Conservation (phyloP, 1,140 invertebrate species). For the Phymastichus coffea region DNA sequence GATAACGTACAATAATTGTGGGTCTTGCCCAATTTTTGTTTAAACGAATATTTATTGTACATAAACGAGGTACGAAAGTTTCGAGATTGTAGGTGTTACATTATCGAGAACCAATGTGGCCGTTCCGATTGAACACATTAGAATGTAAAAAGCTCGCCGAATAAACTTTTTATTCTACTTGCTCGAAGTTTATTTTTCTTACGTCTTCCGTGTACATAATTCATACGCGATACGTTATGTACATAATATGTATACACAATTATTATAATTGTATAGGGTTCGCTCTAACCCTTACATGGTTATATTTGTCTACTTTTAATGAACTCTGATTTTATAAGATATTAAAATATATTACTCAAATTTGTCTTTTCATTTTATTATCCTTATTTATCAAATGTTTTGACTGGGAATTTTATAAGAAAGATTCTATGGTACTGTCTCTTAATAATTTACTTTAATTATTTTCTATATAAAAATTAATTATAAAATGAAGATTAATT, state of each 20-base stretch:
- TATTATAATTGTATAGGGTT: constrained; percentile 20
- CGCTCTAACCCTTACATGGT: constrained; percentile 20
- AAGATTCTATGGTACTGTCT: too few species aligned
- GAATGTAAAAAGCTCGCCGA: constrained; percentile 25
- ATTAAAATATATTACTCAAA: constrained; percentile 22
- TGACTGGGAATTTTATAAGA: too few species aligned
- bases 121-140: constrained; percentile 19
- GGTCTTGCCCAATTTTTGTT: neutral
- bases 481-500: too few species aligned
- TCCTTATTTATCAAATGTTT: neutral
- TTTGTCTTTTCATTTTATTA: constrained; percentile 11
- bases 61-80: constrained; percentile 18
- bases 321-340: constrained; percentile 20
- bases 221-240: constrained; percentile 18
- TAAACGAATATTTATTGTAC: constrained; percentile 27
- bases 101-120: neutral
- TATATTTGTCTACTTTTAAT: constrained; percentile 29
- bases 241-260: constrained; percentile 3
- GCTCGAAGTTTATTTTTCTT: constrained; percentile 36
- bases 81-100: constrained; percentile 24
- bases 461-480: neutral
- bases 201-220: constrained; percentile 36
- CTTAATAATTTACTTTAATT: too few species aligned
- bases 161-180: constrained; percentile 29
- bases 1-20: neutral